A percentile compares a stretch with the other conserved stretches of the same genome.
These are phyloP conservation scores for Drosophila truncata DNA, from an alignment of 1,140 invertebrate species.

Conservation along the genomic window DNA sequence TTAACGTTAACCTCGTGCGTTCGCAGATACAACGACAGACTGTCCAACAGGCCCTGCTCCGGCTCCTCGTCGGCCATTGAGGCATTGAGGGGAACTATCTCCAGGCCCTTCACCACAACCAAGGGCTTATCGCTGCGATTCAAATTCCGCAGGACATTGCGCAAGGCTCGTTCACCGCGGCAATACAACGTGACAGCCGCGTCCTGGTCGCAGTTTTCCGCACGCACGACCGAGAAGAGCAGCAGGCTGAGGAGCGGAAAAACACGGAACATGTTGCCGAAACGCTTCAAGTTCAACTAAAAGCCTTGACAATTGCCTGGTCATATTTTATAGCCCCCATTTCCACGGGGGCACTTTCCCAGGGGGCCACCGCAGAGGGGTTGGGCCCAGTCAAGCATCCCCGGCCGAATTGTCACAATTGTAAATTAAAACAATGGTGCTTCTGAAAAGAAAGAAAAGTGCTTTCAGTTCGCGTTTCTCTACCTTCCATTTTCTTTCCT, in stretches of 20 bases:
- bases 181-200: slow-evolving; percentile 58
- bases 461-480: slow-evolving; percentile 66
- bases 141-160: slow-evolving; percentile 72
- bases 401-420: slow-evolving; percentile 71
- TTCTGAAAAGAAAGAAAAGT: slow-evolving; percentile 54
- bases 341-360: slow-evolving; percentile 64
- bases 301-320: slow-evolving; percentile 73
- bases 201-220: slow-evolving; percentile 60
- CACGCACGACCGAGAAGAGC: slow-evolving; percentile 51
- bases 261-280: slow-evolving; percentile 59
- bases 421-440: slow-evolving; percentile 76
- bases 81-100: slow-evolving; percentile 72
- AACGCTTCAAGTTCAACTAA: slow-evolving; percentile 72
- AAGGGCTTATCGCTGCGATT: slow-evolving; percentile 72
- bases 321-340: slow-evolving; percentile 77
- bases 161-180: slow-evolving; percentile 72
- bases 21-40: slow-evolving; percentile 88
- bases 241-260: slow-evolving; percentile 52
- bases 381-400: slow-evolving; percentile 60
- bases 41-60: slow-evolving; percentile 81
- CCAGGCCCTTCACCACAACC: slow-evolving; percentile 73
- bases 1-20: slow-evolving; percentile 90
- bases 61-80: slow-evolving; percentile 5
- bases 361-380: slow-evolving; percentile 25
- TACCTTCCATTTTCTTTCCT: slow-evolving; percentile 18